Base-by-base conservation (phyloP, 2,888 invertebrate species). In the Drosophila atroscutellata region DNA sequence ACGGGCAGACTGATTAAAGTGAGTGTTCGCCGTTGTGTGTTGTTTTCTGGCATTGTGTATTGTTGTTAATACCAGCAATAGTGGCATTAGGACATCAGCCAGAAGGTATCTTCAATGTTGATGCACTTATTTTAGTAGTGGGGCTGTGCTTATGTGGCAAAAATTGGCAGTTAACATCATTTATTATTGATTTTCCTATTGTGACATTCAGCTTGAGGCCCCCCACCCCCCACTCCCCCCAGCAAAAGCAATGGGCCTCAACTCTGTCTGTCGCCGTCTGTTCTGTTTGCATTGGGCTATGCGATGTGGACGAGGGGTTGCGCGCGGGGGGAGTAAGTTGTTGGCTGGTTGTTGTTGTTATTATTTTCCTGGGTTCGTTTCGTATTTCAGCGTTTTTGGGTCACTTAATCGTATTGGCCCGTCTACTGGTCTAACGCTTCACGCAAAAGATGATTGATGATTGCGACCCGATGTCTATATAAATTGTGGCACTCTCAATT, bases 141-240 rank as follows among this genome's bases (percentile, higher is more conserved):
- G n/a, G 32, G 28, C 18, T 34, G 32, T 81, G 85, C 75, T 74
- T 77, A 75, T 83, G 80, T 80, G 80, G 80, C 88, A 72, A 72
- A 88, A 86, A 84, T 84, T 83, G 80, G 76, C 77, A 83, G 86
- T 81, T 86, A 89, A 86, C 83, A 87, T 87, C 80, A 87, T 89
- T 87, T 87, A 78, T 87, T 89, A 89, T 87, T 85, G 86, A 87
- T 87, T 87, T 87, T 86, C 54, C 55, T 57, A 54, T 67, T 77
- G 73, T 55, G 69, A 50, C 57, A 70, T 15, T 42, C 13, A 34
- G 24, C 49, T 24, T 1, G 24, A 47, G 64, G 51, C 54, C 45
- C 13, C 45, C 13, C 54, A n/a, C n/a, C n/a, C n/a, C n/a, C n/a
- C n/a, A n/a, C n/a, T 20, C 13, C 20, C 13, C 13, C 45, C 15